These are phyloP conservation scores for Carterocephalus palaemon DNA, from an alignment of 2,888 invertebrate species.

Conservation along the genomic window DNA sequence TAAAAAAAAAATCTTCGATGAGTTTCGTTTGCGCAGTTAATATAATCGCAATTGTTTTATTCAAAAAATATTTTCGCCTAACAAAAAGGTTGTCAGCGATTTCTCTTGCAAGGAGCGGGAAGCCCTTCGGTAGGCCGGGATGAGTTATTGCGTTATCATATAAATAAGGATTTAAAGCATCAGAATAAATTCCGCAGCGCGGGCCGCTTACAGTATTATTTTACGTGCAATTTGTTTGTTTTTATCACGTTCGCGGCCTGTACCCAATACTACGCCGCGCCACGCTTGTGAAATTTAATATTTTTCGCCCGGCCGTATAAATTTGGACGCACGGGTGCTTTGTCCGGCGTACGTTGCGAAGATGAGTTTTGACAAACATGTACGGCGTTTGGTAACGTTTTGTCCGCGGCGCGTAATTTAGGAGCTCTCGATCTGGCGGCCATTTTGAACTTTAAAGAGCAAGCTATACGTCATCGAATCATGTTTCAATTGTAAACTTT, in stretches of 20 bases:
- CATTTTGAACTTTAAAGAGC: too few relatives aligned
- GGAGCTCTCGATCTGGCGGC: too few relatives aligned
- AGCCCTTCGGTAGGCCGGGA: slow-evolving; percentile 36
- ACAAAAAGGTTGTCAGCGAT: slow-evolving; percentile 17
- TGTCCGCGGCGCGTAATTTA: too few relatives aligned
- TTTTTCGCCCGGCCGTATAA: slow-evolving; percentile 25
- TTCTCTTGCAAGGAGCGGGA: slow-evolving; percentile 21
- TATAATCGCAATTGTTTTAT: too few relatives aligned
- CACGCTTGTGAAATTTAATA: slow-evolving; percentile 35
- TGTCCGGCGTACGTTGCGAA: too few relatives aligned
- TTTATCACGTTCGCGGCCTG: slow-evolving; percentile 51
- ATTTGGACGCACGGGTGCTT: not conserved
- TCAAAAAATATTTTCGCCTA: slow-evolving; percentile 5
- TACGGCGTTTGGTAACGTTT: too few relatives aligned
- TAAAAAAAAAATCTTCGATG: too few relatives aligned
- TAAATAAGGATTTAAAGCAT: slow-evolving; percentile 73
- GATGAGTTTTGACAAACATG: too few relatives aligned
- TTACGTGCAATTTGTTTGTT: slow-evolving; percentile 69
- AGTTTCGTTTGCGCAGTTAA: too few relatives aligned
- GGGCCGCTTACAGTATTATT: slow-evolving; percentile 56
- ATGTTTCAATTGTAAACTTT: too few relatives aligned
- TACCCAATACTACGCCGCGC: slow-evolving; percentile 38
- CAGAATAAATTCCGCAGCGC: slow-evolving; percentile 56
- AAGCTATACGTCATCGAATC: too few relatives aligned
- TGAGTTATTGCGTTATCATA: slow-evolving; percentile 70